A percentile compares a stretch with the other conserved stretches of the same genome.
Conservation (phyloP, 2,113 vertebrate genomes). For the Campylorhamphus procurvoides region DNA sequence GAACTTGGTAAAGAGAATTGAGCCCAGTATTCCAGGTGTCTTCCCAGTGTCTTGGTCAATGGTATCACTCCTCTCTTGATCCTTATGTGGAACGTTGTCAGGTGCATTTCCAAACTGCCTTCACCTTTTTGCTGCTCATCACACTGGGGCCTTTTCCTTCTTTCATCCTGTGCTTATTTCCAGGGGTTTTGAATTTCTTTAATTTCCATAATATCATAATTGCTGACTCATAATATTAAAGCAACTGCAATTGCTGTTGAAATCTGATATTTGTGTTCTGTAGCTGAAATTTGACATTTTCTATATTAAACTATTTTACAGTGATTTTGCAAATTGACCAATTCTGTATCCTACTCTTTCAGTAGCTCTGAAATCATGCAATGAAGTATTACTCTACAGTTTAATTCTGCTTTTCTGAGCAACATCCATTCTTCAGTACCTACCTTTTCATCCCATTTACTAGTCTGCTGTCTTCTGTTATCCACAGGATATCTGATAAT, state of each 20-base stretch:
- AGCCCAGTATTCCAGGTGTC: not conserved
- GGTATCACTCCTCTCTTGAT: not conserved
- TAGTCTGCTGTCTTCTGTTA: not conserved
- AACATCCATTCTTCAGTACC: not conserved
- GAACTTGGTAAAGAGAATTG: not conserved
- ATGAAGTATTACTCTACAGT: not conserved
- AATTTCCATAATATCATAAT: fast-evolving
- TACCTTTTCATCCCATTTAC: not conserved
- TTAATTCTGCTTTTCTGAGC: not conserved
- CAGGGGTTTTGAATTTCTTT: not conserved
- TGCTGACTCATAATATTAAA: not conserved
- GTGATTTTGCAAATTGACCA: not conserved
- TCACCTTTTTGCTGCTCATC: not conserved
- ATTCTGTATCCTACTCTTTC: not conserved
- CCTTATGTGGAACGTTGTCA: not conserved
- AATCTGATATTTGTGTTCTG: not conserved
- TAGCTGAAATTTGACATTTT: not conserved
- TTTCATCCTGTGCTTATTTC: not conserved
- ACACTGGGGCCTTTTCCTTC: not conserved
- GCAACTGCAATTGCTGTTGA: not conserved
- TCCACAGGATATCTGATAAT: not conserved
- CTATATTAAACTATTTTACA: not conserved
- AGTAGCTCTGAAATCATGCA: not conserved
- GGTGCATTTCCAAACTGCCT: not conserved
- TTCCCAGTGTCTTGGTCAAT: not conserved